Evolutionary conservation across 2,888 invertebrate species (phyloP), one percentile per base, ranked within the genome.

Genomic region (Pachydiplax longipennis): DNA sequence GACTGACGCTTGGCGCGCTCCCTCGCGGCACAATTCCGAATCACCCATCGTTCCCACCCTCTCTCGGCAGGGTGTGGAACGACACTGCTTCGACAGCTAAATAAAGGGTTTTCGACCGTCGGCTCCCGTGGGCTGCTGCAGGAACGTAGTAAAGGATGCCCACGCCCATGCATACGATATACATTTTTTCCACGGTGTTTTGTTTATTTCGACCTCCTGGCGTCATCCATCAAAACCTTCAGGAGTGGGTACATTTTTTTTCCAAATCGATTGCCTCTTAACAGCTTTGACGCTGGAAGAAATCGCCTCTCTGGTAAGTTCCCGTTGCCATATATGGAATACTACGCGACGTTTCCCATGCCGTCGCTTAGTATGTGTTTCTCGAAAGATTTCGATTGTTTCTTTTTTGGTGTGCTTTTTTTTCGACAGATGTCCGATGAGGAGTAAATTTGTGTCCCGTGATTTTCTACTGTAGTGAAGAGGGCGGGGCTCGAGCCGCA

Each of bases 101-200:
- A 83, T 83, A 35, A 83, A 83, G 58, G 58, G 83, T 44, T 82
- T 82, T 25, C 48, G 44, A 82, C 48, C 82, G 44, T 8, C 25
- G 82, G 44, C 82, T 82, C 44, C 82, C 48, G 81, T 81, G 37
- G 81, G 81, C 40, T 81, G 40, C 40, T 81, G 81, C 40, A 40
- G 37, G 37, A 81, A 25, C 73, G 82, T 18, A 58, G 25, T 83
- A 31, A 58, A 35, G 83, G 31, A 31, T 6, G 58, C 83, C 83
- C 31, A 83, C 83, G 83, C 83, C 83, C 83, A 83, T 83, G 83
- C 83, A 83, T 83, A 83, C 25, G 48, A 53, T 53, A 83, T 83
- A 35, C 82, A 48, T 82, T 82, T 82, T 81, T 82, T 48, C 82
- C 82, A 13, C 53, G 25, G 83, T 53, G 83, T 83, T 83, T 83